Base-by-base conservation (phyloP, 2,797 vertebrate genomes). In the Microctenopoma stevenorrisi region DNA sequence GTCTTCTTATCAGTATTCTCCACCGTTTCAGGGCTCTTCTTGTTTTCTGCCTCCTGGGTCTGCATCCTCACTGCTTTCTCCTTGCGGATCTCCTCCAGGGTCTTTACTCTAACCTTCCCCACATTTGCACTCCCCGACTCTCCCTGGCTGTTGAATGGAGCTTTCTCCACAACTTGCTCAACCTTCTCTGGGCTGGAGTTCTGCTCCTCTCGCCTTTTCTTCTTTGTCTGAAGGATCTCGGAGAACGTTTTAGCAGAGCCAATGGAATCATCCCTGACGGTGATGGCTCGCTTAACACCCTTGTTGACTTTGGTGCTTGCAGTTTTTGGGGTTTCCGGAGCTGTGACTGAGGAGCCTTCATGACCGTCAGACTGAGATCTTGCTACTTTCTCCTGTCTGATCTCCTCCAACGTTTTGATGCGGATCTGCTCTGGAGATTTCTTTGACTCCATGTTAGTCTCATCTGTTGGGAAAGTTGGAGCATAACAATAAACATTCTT, bases 401-500 rank as follows among this genome's bases (percentile, higher is more conserved):
- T 98, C 88, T 98, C 96, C 83, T 98, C 95, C 52, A 97, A 89
- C 1, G 96, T 97, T 91, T 98, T 99, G 76, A 98, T 95, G 0
- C 82, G 94, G 40, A 98, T 95, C 74, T 96, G 93, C 60, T 91
- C 90, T 0, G 92, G 60, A 25, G 85, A 68, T 46, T 89, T 82
- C 3, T 72, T 93, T 30, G 86, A 69, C 26, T 71, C 77, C 1
- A 0, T 64, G 12, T 33, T 64, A 2, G 55, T 53, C 16, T 90
- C 87, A 30, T 48, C 84, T 88, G 62, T 18, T 30, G 49, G 12
- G n/a, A 51, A 26, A 56, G n/a, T 1, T 58, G 13, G 14, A 48
- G 4, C 14, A 54, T 18, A 50, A 35, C 0, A 37, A 56, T 13
- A 22, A 37, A 64, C 1, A 40, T 51, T 0, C 11, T 30, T 37